Evolutionary conservation across 2,888 invertebrate species (phyloP), one percentile per base, ranked within the genome.

Genomic region (Latrodectus elegans): DNA sequence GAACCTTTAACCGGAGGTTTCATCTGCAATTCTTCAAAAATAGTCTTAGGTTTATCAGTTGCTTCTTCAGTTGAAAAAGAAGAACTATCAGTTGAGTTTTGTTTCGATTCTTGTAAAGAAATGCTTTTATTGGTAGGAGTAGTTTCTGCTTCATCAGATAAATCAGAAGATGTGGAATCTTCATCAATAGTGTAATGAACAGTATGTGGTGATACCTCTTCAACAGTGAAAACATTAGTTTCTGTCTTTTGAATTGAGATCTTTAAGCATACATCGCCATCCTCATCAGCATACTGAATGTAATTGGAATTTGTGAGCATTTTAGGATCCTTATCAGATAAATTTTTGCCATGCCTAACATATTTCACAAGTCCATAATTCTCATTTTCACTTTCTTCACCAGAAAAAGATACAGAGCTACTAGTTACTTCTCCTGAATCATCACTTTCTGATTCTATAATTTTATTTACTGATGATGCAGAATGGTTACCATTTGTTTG

Each of bases 221-320:
- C 82, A 4, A 88, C 87, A 8, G 87, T 88, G 9, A 88, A 77
- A 52, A 88, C 87, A 83, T 88, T 88, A 4, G 87, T 88, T 74
- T 88, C 82, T 53, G 87, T 88, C 52, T 88, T 88, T 49, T 88
- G 82, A 12, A 88, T 88, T 11, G 87, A 88, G 68, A 88, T 88
- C 53, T 88, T 88, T 22, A 88, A 55, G 26, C 87, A 88, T 9
- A 88, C 83, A 70, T 88, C 87, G 53, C 64, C 82, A 26, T 73
- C 81, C 9, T 81, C 73, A 6, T 68, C 55, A 15, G 77, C 26
- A 77, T 86, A 86, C n/a, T 81, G 81, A 10, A 86, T 51, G 65
- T n/a, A 86, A 73, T 70, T 86, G 3, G 86, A 77, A n/a, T 77
- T 72, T 51, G 73, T 49, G 1, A 71, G 73, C n/a, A 78, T 17